Evolutionary conservation across 1,140 invertebrate genomes (phyloP).

Genomic region (Zaprionus vittiger): DNA sequence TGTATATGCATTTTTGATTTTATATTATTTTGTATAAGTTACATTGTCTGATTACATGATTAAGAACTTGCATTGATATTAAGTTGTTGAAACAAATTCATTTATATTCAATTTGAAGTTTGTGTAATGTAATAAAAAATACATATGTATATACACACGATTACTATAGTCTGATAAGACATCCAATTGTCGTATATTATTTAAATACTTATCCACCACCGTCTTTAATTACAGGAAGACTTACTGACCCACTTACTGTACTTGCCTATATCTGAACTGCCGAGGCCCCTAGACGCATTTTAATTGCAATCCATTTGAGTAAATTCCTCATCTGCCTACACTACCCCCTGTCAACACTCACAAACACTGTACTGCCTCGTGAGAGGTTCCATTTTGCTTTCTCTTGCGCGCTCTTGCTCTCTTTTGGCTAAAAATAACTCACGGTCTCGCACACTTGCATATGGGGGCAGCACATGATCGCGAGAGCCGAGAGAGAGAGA

Average conservation of each 20-base stretch:
- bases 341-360: neutral
- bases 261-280: slow-evolving; percentile 3
- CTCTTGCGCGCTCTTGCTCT: neutral
- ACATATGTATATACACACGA: too few species aligned
- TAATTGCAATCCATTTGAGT: slow-evolving; percentile 37
- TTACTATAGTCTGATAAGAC: neutral
- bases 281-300: slow-evolving; percentile 4
- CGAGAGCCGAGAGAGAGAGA: neutral
- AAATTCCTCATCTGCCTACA: slow-evolving; percentile 10
- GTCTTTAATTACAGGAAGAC: neutral
- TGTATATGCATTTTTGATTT: too few species aligned
- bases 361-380: slow-evolving; percentile 6
- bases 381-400: slow-evolving; percentile 3
- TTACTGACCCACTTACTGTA: slow-evolving; percentile 19
- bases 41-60: too few species aligned
- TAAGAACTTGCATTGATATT: too few species aligned
- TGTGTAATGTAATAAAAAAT: too few species aligned
- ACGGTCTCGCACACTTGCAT: neutral
- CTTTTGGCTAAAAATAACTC: slow-evolving; percentile 43
- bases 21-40: too few species aligned
- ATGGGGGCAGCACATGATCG: slow-evolving; percentile 11
- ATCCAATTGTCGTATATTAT: neutral
- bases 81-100: too few species aligned
- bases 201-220: neutral
- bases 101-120: too few species aligned